A percentile compares a stretch with the other conserved stretches of the same genome.
These are phyloP conservation scores for Cryptoprocta ferox DNA, from an alignment of 2,797 vertebrate genomes.

Conservation along the genomic window DNA sequence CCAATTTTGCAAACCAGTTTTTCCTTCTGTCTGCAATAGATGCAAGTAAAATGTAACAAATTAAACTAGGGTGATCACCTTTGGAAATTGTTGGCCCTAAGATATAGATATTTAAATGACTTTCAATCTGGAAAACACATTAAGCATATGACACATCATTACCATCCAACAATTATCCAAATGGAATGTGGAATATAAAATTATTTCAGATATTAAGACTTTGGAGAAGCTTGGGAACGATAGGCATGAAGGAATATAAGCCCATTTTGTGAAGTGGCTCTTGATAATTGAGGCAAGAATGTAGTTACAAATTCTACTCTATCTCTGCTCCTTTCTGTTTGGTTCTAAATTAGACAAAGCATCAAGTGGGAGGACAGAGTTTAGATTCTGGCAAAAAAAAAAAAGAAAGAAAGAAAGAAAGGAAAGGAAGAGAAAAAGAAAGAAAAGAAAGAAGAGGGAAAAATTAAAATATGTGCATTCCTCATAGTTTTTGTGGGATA, in stretches of 20 bases:
- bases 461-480: background rate
- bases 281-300: slow-evolving; percentile 32
- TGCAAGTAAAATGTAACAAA: slow-evolving; percentile 2
- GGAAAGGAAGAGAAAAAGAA: no score
- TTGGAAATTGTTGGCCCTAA: slow-evolving; percentile 56
- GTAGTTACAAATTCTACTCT: background rate
- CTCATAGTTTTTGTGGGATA: background rate
- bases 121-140: slow-evolving; percentile 74
- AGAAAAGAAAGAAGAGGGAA: no score
- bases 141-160: slow-evolving; percentile 75
- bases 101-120: slow-evolving; percentile 73
- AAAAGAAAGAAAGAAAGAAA: no score
- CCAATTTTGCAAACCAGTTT: slow-evolving; percentile 39
- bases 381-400: background rate
- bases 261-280: slow-evolving; percentile 8
- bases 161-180: slow-evolving; percentile 63
- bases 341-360: slow-evolving; percentile 26
- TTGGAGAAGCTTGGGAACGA: slow-evolving; percentile 14
- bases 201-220: slow-evolving; percentile 59
- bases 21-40: slow-evolving; percentile 19
- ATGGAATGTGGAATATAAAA: slow-evolving; percentile 60
- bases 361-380: background rate
- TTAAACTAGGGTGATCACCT: slow-evolving; percentile 27
- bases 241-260: background rate
- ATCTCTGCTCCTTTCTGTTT: background rate